Evolutionary conservation across 2,113 vertebrate genomes (phyloP).

Genomic region (Nansenia antarctica): DNA sequence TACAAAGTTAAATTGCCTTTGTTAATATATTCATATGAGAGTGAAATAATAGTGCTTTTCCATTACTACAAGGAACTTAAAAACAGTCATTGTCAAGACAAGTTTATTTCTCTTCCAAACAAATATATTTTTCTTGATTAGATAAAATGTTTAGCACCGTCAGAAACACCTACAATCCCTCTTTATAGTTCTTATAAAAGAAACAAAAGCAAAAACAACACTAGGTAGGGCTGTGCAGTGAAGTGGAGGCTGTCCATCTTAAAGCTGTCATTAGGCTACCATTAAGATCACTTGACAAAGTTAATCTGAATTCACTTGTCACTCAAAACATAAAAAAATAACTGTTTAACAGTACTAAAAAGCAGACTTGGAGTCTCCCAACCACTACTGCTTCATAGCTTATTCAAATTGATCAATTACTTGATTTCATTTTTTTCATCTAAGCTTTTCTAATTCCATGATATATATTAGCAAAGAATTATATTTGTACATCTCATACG

Average conservation of each 20-base stretch:
- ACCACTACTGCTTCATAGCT: conserved; percentile 63
- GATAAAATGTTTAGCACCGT: conserved; percentile 99
- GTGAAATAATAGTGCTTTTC: conserved; percentile 95
- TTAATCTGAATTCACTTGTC: conserved; percentile 67
- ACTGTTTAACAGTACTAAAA: conserved; percentile 49
- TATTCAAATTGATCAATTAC: conserved; percentile 64
- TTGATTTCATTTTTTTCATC: conserved; percentile 55
- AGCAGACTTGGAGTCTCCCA: conserved; percentile 61
- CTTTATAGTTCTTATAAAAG: conserved; percentile 67
- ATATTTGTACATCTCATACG: conserved; percentile 78
- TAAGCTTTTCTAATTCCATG: conserved; percentile 66
- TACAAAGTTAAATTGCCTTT: conserved; percentile 99
- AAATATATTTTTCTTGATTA: conserved; percentile 91
- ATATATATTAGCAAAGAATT: conserved; percentile 83
- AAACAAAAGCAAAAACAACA: conserved; percentile 61
- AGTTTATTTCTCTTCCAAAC: conserved; percentile 83
- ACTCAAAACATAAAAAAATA: conserved; percentile 44
- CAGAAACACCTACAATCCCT: conserved; percentile 86
- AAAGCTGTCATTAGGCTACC: conserved; percentile 63
- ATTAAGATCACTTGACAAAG: conserved; percentile 60
- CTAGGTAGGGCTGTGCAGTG: conserved; percentile 85
- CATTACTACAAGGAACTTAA: conserved; percentile 91
- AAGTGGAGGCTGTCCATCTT: conserved; percentile 70
- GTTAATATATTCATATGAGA: conserved; percentile 92
- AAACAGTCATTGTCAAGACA: conserved; percentile 92